Evolutionary conservation across 2,888 invertebrate species (phyloP), one percentile per base, ranked within the genome.

Genomic region (Halictus ligatus): DNA sequence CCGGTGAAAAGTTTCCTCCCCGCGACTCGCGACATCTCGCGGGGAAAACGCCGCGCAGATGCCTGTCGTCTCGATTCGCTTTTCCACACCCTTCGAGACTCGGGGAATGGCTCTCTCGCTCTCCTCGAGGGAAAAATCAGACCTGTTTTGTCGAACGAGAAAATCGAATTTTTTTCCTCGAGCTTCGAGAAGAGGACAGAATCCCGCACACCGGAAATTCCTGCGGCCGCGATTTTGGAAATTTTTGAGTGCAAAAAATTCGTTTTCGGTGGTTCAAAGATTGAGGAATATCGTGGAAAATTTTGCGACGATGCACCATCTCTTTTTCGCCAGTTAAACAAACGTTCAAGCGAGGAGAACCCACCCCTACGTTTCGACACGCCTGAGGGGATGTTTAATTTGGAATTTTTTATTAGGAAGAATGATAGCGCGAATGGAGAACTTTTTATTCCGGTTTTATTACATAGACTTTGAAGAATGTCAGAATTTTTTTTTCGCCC

Each of bases 1-100:
- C 85, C 67, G 89, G 71, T 71, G 75, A 84, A 85, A 90, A 92
- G 82, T 92, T 92, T 54, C 54, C 89, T 83, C 80, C 81, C 81
- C 79, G 84, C 86, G 60, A 25, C 7, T 60, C 83, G 81, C 86
- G 75, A 77, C 81, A 81, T 87, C 84, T 81, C 81, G 40, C 50
- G 50, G 43, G 35, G 46, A 40, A 54, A 54, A 54, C 54, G 54
- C 54, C 35, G 54, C 54, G 21, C 21, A 1, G 46, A 46, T 46
- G 64, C 58, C 54, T 8, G 35, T 25, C 58, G 40, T 58, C 50
- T 35, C 69, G 35, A 29, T 78, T 78, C 48, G 46, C 60, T 46
- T 46, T 60, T 12, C 48, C 29, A 18, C 43, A 12, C 46, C 29
- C 69, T 0, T 12, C 25, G 54, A 35, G n/a, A 43, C 25, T 64